These are phyloP conservation scores for Tragulus kanchil DNA, from an alignment of 2,113 vertebrate genomes.

Conservation along the genomic window DNA sequence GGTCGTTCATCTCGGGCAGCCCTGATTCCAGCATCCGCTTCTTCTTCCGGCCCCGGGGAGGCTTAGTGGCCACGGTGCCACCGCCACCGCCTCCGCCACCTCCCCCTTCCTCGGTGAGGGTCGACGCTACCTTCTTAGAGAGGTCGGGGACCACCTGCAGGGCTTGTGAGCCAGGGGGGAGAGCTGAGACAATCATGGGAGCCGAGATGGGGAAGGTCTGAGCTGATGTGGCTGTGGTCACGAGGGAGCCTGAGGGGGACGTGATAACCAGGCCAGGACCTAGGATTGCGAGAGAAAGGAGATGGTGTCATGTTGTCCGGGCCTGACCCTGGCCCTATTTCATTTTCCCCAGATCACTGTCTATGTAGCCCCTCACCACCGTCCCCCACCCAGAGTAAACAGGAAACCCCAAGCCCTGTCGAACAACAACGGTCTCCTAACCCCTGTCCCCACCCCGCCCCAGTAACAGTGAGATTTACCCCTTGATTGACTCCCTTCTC, in stretches of 20 bases:
- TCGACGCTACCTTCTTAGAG: conserved; percentile 88
- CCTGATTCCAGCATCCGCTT: conserved; percentile 89
- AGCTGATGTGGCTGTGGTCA: conserved; percentile 93
- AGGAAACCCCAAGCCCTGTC: conserved; percentile 79
- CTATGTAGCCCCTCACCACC: conserved; percentile 64
- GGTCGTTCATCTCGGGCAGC: conserved; percentile 85
- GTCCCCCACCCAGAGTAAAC: conserved; percentile 16
- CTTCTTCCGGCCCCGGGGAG: conserved; percentile 91
- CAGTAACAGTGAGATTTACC: conserved; percentile 81
- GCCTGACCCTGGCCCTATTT: not conserved
- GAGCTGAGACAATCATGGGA: conserved; percentile 97
- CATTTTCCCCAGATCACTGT: conserved; percentile 40
- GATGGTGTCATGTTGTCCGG: conserved; percentile 66
- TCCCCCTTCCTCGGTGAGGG: conserved; percentile 86
- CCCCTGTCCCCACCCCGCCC: conserved; percentile 73
- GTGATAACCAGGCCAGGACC: conserved; percentile 97
- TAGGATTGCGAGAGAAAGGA: conserved; percentile 82
- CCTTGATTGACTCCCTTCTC: conserved; percentile 85
- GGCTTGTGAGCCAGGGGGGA: conserved; percentile 92
- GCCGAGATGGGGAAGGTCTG: conserved; percentile 95
- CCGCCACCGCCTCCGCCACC: conserved; percentile 83
- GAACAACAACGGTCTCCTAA: conserved; percentile 68
- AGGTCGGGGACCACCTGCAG: conserved; percentile 91
- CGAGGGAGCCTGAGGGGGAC: conserved; percentile 96
- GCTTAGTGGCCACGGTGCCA: conserved; percentile 85